These are phyloP conservation scores for Drosophila atripex DNA, from an alignment of 2,888 invertebrate genomes.

Conservation along the genomic window DNA sequence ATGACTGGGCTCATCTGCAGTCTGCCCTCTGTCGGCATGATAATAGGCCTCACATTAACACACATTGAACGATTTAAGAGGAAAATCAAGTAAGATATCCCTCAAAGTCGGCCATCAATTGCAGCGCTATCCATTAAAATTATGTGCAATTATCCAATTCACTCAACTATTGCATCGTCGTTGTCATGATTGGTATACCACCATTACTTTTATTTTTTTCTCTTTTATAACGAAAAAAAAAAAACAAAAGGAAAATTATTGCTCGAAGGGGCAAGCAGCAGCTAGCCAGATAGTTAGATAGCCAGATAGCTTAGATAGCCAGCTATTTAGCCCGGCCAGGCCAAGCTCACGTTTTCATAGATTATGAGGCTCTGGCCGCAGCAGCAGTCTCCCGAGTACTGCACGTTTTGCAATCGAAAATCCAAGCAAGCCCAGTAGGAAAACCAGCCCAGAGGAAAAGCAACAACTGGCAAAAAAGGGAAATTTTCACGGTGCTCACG, in stretches of 20 bases:
- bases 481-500: constrained; percentile 73
- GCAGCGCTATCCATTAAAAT: constrained; percentile 45
- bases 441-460: constrained; percentile 6
- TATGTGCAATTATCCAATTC: constrained; percentile 74
- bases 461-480: constrained; percentile 60
- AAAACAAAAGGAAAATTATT: constrained; percentile 44
- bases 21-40: not conserved
- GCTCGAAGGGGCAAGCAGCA: constrained; percentile 44
- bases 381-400: constrained; percentile 26
- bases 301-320: constrained; percentile 41
- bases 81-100: constrained; percentile 48
- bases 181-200: constrained; percentile 41
- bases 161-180: constrained; percentile 55
- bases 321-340: constrained; percentile 35
- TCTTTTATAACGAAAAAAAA: constrained; percentile 42
- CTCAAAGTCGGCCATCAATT: constrained; percentile 23
- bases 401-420: constrained; percentile 66
- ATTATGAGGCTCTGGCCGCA: constrained; percentile 61
- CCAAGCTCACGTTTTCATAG: constrained; percentile 69
- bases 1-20: constrained; percentile 19
- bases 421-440: constrained; percentile 27
- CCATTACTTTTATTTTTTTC: constrained; percentile 34
- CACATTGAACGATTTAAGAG: constrained; percentile 42
- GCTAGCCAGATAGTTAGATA: constrained; percentile 27
- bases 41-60: constrained; percentile 43